These are phyloP conservation scores for Leucosticte australis DNA, from an alignment of 2,113 vertebrate species.

Conservation along the genomic window DNA sequence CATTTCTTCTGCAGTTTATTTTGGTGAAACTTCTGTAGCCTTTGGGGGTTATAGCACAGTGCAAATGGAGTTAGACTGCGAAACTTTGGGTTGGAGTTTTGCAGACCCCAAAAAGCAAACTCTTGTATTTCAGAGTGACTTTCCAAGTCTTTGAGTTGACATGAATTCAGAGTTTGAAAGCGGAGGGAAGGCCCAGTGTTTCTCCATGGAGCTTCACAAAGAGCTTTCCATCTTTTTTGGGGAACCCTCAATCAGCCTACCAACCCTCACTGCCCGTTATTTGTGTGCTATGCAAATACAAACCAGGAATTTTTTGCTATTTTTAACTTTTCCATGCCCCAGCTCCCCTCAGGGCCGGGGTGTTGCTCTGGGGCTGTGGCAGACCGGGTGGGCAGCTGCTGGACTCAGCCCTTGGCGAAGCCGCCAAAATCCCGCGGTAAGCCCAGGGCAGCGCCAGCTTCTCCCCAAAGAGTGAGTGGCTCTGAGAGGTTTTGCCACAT, in stretches of 20 bases:
- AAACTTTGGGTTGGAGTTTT: not conserved
- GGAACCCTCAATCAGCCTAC: not conserved
- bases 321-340: constrained; percentile 49
- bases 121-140: not conserved
- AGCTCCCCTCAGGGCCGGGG: not conserved
- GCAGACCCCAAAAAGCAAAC: not conserved
- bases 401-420: constrained; percentile 13
- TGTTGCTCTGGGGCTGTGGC: constrained; percentile 23
- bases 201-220: not conserved
- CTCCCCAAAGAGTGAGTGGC: constrained; percentile 54
- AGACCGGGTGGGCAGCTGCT: constrained; percentile 45
- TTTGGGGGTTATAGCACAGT: not conserved
- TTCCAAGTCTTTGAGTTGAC: not conserved
- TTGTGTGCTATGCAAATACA: not conserved
- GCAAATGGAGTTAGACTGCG: not conserved
- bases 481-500: constrained; percentile 74
- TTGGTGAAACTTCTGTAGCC: not conserved
- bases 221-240: not conserved
- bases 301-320: not conserved
- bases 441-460: constrained; percentile 5
- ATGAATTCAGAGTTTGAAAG: not conserved
- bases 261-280: not conserved
- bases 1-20: constrained; percentile 2
- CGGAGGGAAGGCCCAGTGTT: not conserved
- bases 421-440: constrained; percentile 16